These are phyloP conservation scores for Seriola dumerili DNA, from an alignment of 2,113 vertebrate species.

Conservation along the genomic window DNA sequence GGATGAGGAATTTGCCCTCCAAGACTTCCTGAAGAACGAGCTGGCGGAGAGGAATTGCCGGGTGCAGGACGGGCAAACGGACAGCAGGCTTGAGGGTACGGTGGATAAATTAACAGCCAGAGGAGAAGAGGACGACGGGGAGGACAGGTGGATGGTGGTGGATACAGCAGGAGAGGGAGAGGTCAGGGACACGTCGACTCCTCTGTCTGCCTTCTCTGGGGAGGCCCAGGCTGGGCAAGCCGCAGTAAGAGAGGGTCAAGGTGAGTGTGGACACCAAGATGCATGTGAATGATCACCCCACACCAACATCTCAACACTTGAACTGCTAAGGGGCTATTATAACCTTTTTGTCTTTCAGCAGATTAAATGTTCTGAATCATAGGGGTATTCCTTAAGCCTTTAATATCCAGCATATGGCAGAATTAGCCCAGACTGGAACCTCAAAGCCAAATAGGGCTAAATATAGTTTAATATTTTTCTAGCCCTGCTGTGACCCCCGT, in stretches of 20 bases:
- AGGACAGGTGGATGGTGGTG: conserved; percentile 68
- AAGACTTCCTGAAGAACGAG: conserved; percentile 72
- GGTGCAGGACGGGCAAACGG: neutral
- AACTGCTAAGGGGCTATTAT: neutral
- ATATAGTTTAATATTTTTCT: conserved; percentile 34
- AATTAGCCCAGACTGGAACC: conserved; percentile 5
- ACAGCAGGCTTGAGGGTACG: neutral
- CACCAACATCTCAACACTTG: neutral
- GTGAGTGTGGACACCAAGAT: conserved; percentile 45
- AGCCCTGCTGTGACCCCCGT: conserved; percentile 10
- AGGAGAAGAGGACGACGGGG: conserved; percentile 56
- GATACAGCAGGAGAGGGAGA: conserved; percentile 56
- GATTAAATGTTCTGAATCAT: neutral
- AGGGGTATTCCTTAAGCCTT: conserved; percentile 3
- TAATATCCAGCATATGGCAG: conserved; percentile 1
- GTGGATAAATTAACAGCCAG: conserved; percentile 26
- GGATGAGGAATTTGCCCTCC: conserved; percentile 79
- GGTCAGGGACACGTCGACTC: conserved; percentile 65
- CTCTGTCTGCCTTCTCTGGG: conserved; percentile 32
- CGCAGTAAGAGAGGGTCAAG: conserved; percentile 4
- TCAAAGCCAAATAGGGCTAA: conserved; percentile 45
- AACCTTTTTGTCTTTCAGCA: neutral
- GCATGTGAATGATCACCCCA: neutral
- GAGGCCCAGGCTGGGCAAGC: conserved; percentile 12
- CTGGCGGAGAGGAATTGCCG: conserved; percentile 54